Base-by-base conservation (phyloP, 2,113 vertebrate genomes). In the Scortum barcoo region DNA sequence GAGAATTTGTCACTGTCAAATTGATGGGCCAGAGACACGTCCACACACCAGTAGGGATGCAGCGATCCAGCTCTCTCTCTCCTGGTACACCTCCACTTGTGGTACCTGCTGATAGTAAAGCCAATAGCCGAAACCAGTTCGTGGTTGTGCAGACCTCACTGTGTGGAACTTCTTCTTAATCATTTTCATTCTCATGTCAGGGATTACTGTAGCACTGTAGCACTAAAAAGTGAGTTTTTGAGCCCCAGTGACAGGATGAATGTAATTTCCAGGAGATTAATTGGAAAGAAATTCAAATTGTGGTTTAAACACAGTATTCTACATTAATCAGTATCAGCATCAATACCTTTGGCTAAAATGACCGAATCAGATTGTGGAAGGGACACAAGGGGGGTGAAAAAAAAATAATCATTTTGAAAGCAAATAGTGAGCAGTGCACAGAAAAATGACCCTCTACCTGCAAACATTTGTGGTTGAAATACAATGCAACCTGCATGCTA, bases 1-100 rank as follows among this genome's bases (percentile, higher is more conserved):
- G 76, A 76, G 48, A 78, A 83, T 89, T 76, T 46, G 74, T 86
- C 60, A 82, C 60, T 72, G 75, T 87, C 80, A 87, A 53, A 33
- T 66, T 77, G 80, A 76, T 75, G 74, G 50, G 72, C 70, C 40
- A 46, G 77, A 88, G 80, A 78, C 63, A 46, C 22, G 38, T 40
- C 30, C 30, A 40, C 33, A 40, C 51, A 24, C 30, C 28, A 11
- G 3, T 7, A n/a, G 26, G 58, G 30, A 63, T 24, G 22, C 9
- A 26, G 1, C 38, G 44, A 51, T 62, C 14, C 44, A 61, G 5
- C 20, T 62, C 13, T 14, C 5, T 9, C 58, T 61, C 30, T 20
- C 58, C 22, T 4, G 3, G 11, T 36, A n/a, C 10, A n/a, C 10
- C 33, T 38, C 60, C 20, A 14, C 30, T 36, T 4, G 6, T 22